Evolutionary conservation across 2,113 vertebrate genomes (phyloP).

Genomic region (Odobenus rosmarus): DNA sequence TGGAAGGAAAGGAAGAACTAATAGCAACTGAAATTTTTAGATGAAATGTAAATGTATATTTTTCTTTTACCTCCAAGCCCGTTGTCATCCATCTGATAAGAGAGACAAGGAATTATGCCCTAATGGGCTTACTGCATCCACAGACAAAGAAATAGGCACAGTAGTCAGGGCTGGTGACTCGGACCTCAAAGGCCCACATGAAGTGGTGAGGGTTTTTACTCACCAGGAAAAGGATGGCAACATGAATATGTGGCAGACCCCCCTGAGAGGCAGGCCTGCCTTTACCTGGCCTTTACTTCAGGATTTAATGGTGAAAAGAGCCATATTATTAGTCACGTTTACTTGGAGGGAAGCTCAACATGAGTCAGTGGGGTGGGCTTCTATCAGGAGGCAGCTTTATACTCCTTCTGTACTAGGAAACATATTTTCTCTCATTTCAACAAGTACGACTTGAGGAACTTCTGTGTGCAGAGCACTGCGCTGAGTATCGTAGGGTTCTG

Average conservation of each 20-base stretch:
- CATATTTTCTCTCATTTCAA: background rate
- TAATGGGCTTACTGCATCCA: background rate
- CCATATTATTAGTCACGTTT: background rate
- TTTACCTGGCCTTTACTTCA: background rate
- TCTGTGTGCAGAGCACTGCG: background rate
- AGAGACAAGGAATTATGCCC: background rate
- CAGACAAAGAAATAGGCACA: background rate
- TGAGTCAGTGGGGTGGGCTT: background rate
- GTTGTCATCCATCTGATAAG: background rate
- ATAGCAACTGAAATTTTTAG: slow-evolving; percentile 43
- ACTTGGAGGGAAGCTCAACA: background rate
- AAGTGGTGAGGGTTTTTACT: background rate
- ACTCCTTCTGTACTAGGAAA: background rate
- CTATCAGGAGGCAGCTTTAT: background rate
- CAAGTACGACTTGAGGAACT: background rate
- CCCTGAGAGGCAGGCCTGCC: background rate
- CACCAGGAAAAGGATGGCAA: background rate
- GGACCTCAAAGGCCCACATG: background rate
- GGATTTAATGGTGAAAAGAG: background rate
- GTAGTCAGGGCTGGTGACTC: too few species aligned
- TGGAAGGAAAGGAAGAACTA: slow-evolving; percentile 77
- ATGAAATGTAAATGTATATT: background rate
- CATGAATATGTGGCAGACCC: background rate
- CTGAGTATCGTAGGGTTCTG: background rate
- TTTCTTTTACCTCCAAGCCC: background rate